These are phyloP conservation scores for Cebus imitator DNA, from an alignment of 2,113 vertebrate species.

Conservation along the genomic window DNA sequence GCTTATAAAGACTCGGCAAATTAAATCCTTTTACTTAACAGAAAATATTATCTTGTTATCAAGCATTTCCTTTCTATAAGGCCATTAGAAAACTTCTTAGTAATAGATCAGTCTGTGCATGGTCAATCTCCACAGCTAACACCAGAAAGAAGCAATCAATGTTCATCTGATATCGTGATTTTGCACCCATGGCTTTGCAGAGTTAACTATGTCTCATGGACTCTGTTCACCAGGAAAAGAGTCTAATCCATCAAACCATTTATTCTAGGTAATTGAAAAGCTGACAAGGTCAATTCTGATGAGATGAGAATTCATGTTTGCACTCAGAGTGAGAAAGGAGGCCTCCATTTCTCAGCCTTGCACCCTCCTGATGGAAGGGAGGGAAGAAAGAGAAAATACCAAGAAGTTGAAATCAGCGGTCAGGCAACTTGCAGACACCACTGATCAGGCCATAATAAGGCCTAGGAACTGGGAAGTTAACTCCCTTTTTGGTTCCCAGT, in stretches of 20 bases:
- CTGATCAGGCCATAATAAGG: no score
- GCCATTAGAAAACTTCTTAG: slow-evolving; percentile 12
- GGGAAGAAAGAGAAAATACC: no score
- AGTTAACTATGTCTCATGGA: slow-evolving; percentile 6
- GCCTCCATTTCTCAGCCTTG: no score
- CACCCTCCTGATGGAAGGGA: no score
- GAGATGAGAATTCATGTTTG: slow-evolving; percentile 13
- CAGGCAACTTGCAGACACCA: no score
- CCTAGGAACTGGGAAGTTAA: no score
- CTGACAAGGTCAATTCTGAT: slow-evolving; percentile 50
- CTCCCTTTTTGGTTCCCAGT: no score
- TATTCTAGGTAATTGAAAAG: slow-evolving; percentile 49
- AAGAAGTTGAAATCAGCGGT: no score
- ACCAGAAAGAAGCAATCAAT: slow-evolving; percentile 5
- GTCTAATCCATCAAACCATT: slow-evolving; percentile 33
- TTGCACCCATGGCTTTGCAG: not conserved
- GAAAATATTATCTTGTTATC: slow-evolving; percentile 8
- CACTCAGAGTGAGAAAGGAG: not conserved
- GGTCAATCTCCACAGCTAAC: slow-evolving; percentile 1
- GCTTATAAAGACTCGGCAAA: not conserved
- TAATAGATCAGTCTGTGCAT: not conserved
- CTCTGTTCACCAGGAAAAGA: slow-evolving; percentile 4
- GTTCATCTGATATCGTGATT: not conserved
- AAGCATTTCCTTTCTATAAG: slow-evolving; percentile 11
- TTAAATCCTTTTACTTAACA: slow-evolving; percentile 26